Evolutionary conservation across 2,888 invertebrate species (phyloP).

Genomic region (Lydus trimaculatus): DNA sequence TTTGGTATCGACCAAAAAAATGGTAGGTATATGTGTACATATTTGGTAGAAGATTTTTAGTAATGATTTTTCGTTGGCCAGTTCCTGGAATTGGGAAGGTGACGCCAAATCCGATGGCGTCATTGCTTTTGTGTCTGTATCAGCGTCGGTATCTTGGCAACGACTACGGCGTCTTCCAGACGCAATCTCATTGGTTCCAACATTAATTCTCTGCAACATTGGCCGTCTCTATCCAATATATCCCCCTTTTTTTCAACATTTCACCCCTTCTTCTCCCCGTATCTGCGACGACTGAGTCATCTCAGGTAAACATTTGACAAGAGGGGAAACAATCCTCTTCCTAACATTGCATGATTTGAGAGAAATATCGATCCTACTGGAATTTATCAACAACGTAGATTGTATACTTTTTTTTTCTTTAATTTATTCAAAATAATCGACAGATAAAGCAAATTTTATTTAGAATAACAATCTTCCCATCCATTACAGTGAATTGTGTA

Average conservation of each 20-base stretch:
- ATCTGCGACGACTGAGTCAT: conserved; percentile 47
- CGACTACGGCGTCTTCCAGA: conserved; percentile 48
- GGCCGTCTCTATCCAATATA: conserved; percentile 50
- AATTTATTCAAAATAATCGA: no score
- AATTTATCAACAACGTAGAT: no score
- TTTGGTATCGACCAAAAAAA: not conserved
- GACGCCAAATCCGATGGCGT: conserved; percentile 27
- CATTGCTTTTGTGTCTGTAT: conserved; percentile 49
- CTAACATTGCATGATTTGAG: conserved; percentile 62
- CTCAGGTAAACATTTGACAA: conserved; percentile 59
- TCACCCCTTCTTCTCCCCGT: conserved; percentile 47
- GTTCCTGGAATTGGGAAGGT: conserved; percentile 7
- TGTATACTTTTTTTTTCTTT: no score
- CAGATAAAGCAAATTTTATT: not conserved
- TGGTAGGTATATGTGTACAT: not conserved
- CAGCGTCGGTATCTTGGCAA: conserved; percentile 48
- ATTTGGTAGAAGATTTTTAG: not conserved
- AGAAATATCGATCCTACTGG: conserved; percentile 46
- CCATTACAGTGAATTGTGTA: not conserved
- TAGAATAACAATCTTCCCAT: not conserved
- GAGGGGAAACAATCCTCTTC: conserved; percentile 65
- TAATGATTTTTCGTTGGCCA: conserved; percentile 7
- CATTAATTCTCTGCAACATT: conserved; percentile 45
- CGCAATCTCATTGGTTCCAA: conserved; percentile 53
- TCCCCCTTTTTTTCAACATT: conserved; percentile 48